Evolutionary conservation across 2,888 invertebrate species (phyloP), one percentile per base, ranked within the genome.

Genomic region (Sinopyrophorus schimmeli): DNA sequence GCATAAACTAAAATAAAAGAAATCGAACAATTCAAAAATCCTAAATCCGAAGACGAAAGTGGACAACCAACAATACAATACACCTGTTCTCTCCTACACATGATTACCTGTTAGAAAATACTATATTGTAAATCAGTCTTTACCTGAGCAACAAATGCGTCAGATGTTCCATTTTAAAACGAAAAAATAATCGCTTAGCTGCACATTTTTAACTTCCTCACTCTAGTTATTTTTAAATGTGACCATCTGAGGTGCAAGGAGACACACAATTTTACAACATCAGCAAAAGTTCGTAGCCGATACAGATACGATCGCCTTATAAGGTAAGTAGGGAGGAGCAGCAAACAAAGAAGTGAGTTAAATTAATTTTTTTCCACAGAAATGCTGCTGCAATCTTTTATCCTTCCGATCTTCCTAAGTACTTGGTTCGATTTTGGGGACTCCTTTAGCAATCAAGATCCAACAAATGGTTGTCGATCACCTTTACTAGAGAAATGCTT

Each of bases 401-500:
- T n/a, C n/a, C n/a, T n/a, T n/a, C n/a, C n/a, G n/a, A n/a, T n/a
- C n/a, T n/a, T n/a, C n/a, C n/a, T n/a, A n/a, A n/a, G n/a, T n/a
- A n/a, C n/a, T n/a, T n/a, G n/a, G n/a, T n/a, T n/a, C n/a, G n/a
- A n/a, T n/a, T n/a, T n/a, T n/a, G n/a, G n/a, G n/a, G n/a, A n/a
- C n/a, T n/a, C n/a, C n/a, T n/a, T n/a, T n/a, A n/a, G n/a, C n/a
- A n/a, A n/a, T n/a, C n/a, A n/a, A n/a, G n/a, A n/a, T n/a, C 16
- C 43, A 14, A 1, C 10, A 1, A 4, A 16, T 15, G 16, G 23
- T 10, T 44, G 49, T n/a, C 18, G 21, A 27, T 21, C 50, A 3
- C 32, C 35, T n/a, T 30, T 42, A 14, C 32, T 53, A 14, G 20
- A 39, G 26, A 72, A 74, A 52, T 86, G 86, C 63, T 66, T 65